These are phyloP conservation scores for Solenopsis invicta DNA, from an alignment of 1,140 invertebrate species.

Conservation along the genomic window DNA sequence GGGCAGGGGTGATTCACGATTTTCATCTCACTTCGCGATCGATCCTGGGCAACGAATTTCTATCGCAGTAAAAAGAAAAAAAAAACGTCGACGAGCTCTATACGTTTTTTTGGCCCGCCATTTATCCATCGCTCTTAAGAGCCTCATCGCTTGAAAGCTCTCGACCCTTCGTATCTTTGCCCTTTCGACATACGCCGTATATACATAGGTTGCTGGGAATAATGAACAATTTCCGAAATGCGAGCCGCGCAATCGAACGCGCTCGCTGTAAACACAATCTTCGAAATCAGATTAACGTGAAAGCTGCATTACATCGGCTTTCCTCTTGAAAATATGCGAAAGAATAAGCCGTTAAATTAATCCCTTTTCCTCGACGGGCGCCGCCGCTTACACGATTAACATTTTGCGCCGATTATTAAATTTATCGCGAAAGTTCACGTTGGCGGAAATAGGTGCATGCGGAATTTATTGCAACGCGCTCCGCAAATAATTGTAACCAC, in stretches of 20 bases:
- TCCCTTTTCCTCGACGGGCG: not conserved
- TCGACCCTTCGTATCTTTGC: not conserved
- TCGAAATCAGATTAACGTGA: slow-evolving; percentile 25
- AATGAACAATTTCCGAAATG: slow-evolving; percentile 6
- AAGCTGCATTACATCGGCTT: not conserved
- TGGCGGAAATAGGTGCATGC: not conserved
- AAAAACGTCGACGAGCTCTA: not conserved
- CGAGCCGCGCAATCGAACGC: not conserved
- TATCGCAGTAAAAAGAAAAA: not conserved
- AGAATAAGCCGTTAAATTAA: slow-evolving; percentile 23
- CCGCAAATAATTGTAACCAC: slow-evolving; percentile 5
- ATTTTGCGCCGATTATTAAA: not conserved
- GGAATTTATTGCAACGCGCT: not conserved
- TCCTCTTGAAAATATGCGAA: not conserved
- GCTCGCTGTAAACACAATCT: slow-evolving; percentile 7
- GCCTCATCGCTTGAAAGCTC: not conserved
- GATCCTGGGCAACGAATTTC: not conserved
- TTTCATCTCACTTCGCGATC: not conserved
- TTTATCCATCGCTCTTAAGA: not conserved
- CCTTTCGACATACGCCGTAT: not conserved
- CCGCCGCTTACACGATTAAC: slow-evolving; percentile 1
- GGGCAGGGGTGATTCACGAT: not conserved
- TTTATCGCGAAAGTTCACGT: not conserved
- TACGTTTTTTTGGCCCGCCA: too few relatives aligned
- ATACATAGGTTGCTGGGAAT: not conserved